Conservation (phyloP, 2,888 invertebrate genomes). For the Notocelia uddmanniana region DNA sequence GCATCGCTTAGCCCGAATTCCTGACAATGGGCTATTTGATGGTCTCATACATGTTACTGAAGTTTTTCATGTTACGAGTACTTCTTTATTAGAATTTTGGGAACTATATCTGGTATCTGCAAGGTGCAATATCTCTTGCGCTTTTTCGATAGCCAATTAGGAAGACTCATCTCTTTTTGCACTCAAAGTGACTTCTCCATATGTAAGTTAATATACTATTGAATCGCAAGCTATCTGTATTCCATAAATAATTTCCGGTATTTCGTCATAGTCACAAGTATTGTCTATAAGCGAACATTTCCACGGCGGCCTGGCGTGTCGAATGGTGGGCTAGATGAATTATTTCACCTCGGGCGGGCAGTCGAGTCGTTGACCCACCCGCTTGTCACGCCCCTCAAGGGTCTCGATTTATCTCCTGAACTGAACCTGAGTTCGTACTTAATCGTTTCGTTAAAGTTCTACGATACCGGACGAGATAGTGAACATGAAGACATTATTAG, state of each 20-base stretch:
- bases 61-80: constrained; percentile 59
- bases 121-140: too few relatives aligned
- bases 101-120: too few relatives aligned
- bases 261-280: constrained; percentile 14
- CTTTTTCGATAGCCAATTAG: neutral
- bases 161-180: neutral
- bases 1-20: constrained; percentile 69
- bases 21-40: constrained; percentile 69
- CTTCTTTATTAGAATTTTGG: neutral
- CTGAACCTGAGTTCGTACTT: neutral
- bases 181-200: too few relatives aligned
- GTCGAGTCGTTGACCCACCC: constrained; percentile 81
- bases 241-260: neutral
- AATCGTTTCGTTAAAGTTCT: neutral
- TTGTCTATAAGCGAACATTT: neutral
- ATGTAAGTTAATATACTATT: too few relatives aligned
- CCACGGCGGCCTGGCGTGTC: constrained; percentile 55
- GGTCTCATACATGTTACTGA: constrained; percentile 65
- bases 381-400: constrained; percentile 53
- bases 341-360: constrained; percentile 67
- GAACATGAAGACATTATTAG: neutral
- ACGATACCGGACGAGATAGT: neutral
- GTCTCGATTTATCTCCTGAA: constrained; percentile 29
- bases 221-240: neutral
- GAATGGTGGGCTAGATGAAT: constrained; percentile 68